Base-by-base conservation (phyloP, 2,113 vertebrate species). In the Rhinoderma darwinii region DNA sequence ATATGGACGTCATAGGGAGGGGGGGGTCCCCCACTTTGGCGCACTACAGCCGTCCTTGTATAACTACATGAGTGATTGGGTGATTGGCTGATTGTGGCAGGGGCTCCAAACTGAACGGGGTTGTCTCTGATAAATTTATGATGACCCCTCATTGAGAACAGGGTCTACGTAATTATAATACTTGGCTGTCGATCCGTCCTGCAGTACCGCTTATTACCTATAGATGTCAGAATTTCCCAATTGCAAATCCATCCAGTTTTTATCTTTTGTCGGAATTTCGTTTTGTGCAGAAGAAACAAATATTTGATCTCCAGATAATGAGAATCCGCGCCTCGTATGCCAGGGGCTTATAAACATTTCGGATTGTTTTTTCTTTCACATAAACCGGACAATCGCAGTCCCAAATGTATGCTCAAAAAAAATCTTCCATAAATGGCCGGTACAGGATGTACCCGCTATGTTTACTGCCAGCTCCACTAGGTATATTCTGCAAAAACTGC, bases 251-350 rank as follows among this genome's bases (percentile, higher is more conserved):
- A 8, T 39, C 8, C 20, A 18, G 30, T 76, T 50, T 18, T 10
- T 44, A 12, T 30, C 37, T 54, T 74, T 20, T 78, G 47, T 32
- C 30, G 25, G 70, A 35, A 20, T 30, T 54, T 12, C 17, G 22
- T 82, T 32, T 9, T 82, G 30, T 84, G 17, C 14, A 18, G 59
- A 25, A 41, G 37, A 61, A 39, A 80, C 43, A 54, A 22, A 35
- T 80, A 27, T 59, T 30, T 80, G 59, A 43, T 66, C 39, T 44
- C 20, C 41, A 50, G 50, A 37, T 84, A 84, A 84, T 84, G 43
- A 51, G 44, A 18, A 27, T 37, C 76, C 18, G 20, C 37, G 30
- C 3, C 47, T 39, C 14, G 27, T 20, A 27, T 41, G 47, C 82
- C 82, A 51, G 43, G 17, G 70, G 82, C 82, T 74, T 27, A 25